A percentile compares a stretch with the other conserved stretches of the same genome.
Evolutionary conservation across 2,113 vertebrate species (phyloP).

Genomic region (Apistogramma diplotaenia): DNA sequence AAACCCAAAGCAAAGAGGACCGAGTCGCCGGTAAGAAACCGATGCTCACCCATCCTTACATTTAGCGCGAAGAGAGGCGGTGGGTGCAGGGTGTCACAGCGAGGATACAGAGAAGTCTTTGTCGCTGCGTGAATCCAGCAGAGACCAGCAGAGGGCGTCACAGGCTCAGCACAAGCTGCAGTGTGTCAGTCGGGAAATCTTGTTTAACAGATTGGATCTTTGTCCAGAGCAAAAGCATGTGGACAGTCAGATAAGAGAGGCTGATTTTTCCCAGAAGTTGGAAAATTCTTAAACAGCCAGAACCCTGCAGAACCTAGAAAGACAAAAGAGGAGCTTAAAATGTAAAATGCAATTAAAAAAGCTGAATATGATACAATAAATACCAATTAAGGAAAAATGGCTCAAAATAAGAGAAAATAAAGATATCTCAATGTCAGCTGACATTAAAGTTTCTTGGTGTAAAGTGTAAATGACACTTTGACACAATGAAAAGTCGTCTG

Average conservation of each 20-base stretch:
- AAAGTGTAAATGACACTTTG: too few species aligned
- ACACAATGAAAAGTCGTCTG: too few species aligned
- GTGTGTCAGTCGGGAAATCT: neutral
- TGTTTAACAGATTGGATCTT: neutral
- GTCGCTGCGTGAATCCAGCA: neutral
- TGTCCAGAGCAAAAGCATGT: neutral
- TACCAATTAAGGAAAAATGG: too few species aligned
- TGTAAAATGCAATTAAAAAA: neutral
- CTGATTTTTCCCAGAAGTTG: neutral
- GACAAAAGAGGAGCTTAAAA: neutral
- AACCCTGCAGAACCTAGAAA: neutral
- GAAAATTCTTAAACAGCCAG: neutral
- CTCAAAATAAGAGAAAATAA: neutral
- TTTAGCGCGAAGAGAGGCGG: neutral
- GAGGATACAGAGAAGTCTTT: neutral
- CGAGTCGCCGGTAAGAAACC: slow-evolving; percentile 65
- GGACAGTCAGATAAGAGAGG: neutral
- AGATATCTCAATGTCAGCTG: neutral
- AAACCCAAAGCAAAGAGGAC: slow-evolving; percentile 61
- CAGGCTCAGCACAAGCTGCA: neutral
- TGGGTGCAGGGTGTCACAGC: too few species aligned
- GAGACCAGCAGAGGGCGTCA: neutral
- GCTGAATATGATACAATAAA: neutral
- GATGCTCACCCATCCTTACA: too few species aligned
- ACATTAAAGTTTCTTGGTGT: too few species aligned